Conservation (phyloP, 2,888 invertebrate genomes). For the Andrena praecox region DNA sequence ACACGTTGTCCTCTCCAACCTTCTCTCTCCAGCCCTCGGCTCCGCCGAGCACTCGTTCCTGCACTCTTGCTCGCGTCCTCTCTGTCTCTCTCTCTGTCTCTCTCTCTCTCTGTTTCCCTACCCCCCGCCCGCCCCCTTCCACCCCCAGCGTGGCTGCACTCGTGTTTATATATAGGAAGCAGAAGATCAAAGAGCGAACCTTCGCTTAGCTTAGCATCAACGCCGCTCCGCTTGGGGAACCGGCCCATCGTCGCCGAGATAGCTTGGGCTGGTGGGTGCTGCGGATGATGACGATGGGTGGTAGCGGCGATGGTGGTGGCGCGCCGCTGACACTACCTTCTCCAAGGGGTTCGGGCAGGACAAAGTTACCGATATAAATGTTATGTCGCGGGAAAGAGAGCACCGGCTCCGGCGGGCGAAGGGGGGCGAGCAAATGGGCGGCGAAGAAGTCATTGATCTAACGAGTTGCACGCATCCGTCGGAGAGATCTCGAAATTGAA, state of each 20-base stretch:
- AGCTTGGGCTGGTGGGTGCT: slow-evolving; percentile 60
- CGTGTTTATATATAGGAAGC: slow-evolving; percentile 83
- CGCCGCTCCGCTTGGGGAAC: slow-evolving; percentile 75
- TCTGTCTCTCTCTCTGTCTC: slow-evolving; percentile 13
- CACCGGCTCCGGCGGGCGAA: not conserved
- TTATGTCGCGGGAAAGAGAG: slow-evolving; percentile 47
- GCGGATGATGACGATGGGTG: slow-evolving; percentile 68
- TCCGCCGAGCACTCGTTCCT: slow-evolving; percentile 32
- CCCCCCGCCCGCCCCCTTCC: slow-evolving; percentile 19
- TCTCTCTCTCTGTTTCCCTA: slow-evolving; percentile 15
- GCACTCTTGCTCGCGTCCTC: slow-evolving; percentile 16
- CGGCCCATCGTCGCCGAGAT: slow-evolving; percentile 77
- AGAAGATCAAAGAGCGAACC: slow-evolving; percentile 83
- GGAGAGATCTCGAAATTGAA: slow-evolving; percentile 50
- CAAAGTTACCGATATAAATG: slow-evolving; percentile 70
- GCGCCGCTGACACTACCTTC: slow-evolving; percentile 32
- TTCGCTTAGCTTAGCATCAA: slow-evolving; percentile 81
- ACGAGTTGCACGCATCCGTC: slow-evolving; percentile 62
- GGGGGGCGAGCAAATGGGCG: slow-evolving; percentile 51
- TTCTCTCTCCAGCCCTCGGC: slow-evolving; percentile 33
- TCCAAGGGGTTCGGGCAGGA: slow-evolving; percentile 31
- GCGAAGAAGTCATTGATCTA: slow-evolving; percentile 63
- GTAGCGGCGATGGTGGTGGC: slow-evolving; percentile 40
- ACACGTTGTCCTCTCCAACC: slow-evolving; percentile 5
- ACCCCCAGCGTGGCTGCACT: slow-evolving; percentile 51